These are phyloP conservation scores for Elegia similella DNA, from an alignment of 2,888 invertebrate genomes.

Conservation along the genomic window DNA sequence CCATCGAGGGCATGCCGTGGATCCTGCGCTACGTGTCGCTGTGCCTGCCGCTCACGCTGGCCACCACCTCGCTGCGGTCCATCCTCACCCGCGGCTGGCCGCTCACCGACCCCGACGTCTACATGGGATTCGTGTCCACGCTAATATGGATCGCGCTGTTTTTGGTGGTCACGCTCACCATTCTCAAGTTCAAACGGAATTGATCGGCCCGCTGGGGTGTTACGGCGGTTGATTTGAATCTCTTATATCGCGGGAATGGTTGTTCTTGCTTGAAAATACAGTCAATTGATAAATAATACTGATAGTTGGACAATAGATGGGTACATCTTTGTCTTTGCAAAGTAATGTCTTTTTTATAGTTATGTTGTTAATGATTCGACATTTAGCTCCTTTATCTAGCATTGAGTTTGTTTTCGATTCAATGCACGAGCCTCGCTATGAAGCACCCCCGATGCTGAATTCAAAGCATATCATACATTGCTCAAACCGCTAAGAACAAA, in stretches of 20 bases:
- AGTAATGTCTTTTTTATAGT: too few species aligned
- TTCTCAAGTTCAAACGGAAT: slow-evolving; percentile 90
- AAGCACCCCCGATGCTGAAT: neutral
- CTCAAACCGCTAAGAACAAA: slow-evolving; percentile 40
- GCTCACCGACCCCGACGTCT: slow-evolving; percentile 90
- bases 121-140: slow-evolving; percentile 93
- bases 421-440: neutral
- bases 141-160: slow-evolving; percentile 92
- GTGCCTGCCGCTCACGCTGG: slow-evolving; percentile 92
- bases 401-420: neutral
- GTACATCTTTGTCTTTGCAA: too few species aligned
- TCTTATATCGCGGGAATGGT: neutral
- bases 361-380: too few species aligned
- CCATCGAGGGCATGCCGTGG: slow-evolving; percentile 96
- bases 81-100: slow-evolving; percentile 95
- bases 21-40: slow-evolving; percentile 91
- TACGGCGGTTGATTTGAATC: neutral
- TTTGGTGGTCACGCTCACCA: slow-evolving; percentile 89
- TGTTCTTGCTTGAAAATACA: neutral
- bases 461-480: slow-evolving; percentile 33
- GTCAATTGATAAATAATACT: too few species aligned
- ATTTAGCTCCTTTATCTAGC: slow-evolving; percentile 11
- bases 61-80: slow-evolving; percentile 94
- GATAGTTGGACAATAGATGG: too few species aligned
- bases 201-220: slow-evolving; percentile 56